Percentiles rank a stretch among this genome's conserved stretches.
Conservation (phyloP, 2,113 vertebrate genomes). For the Thinocorus orbignyianus region DNA sequence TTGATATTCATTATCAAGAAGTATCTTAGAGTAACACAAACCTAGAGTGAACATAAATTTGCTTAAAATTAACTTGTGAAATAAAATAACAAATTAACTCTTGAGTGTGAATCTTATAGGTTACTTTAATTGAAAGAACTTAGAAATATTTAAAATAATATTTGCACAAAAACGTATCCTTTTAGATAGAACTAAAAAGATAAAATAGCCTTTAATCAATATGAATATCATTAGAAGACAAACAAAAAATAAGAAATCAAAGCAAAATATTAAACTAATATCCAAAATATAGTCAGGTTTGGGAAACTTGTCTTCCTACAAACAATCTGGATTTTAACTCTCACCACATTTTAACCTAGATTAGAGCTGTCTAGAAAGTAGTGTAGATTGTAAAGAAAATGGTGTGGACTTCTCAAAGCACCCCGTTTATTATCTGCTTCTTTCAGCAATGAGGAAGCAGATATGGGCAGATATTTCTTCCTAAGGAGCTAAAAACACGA, state of each 20-base stretch:
- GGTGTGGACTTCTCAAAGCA: not conserved
- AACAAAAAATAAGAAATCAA: not conserved
- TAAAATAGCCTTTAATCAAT: not conserved
- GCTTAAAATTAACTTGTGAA: not conserved
- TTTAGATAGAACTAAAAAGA: not conserved
- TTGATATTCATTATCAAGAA: not conserved
- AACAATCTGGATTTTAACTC: not conserved
- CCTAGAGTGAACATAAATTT: not conserved
- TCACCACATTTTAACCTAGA: not conserved
- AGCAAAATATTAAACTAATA: not conserved
- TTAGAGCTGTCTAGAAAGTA: not conserved
- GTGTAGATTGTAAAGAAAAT: not conserved
- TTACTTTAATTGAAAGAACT: not conserved
- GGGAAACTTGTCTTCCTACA: not conserved
- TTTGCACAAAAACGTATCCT: not conserved
- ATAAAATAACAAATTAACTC: not conserved
- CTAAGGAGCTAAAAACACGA: not conserved
- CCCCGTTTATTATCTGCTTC: not conserved
- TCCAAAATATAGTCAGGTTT: not conserved
- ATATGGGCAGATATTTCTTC: not conserved
- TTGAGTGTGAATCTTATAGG: not conserved
- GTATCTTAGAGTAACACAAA: not conserved
- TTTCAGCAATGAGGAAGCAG: not conserved
- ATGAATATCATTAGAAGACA: not conserved
- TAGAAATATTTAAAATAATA: not conserved